Evolutionary conservation across 2,888 invertebrate species (phyloP), one percentile per base, ranked within the genome.

Genomic region (Pheosia tremula): DNA sequence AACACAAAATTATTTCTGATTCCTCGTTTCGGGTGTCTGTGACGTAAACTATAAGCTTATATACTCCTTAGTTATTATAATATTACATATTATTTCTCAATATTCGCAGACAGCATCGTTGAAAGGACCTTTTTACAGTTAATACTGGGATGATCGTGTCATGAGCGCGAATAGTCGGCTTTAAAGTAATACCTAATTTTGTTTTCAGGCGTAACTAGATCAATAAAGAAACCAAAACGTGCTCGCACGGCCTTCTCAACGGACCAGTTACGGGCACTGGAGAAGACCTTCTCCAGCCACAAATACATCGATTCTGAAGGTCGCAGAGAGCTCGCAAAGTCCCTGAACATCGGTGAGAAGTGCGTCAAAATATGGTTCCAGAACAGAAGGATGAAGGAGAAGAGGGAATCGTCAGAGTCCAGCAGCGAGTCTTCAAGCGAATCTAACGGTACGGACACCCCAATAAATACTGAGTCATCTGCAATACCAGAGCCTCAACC

Each of bases 321-420:
- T 52, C 93, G 97, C 50, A 95, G 95, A 52, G 94, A 96, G 70
- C 91, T 97, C 81, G 95, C 97, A 0, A 84, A 94, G 0, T 72
- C 85, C 1, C 87, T 97, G 0, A 93, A 93, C 56, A 91, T 97
- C 3, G 94, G 94, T 1, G 97, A 97, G 73, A 94, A 96, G 60
- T 96, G 96, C 80, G 95, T 97, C 61, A 97, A 97, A 84, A 95
- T 97, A 49, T 97, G 97, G 97, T 97, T 97, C 82, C 97, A 97
- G 80, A 97, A 97, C 79, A 92, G 97, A 38, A 91, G 97, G 38
- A 97, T 97, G 97, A 96, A 96, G 67, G 92, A 91, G 71, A 96
- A 96, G 78, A 95, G 94, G 74, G 95, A 95, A 69, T 85, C 77
- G 0, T 84, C 82, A 0, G 89, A 87, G 62, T 85, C 84, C 3